These are phyloP conservation scores for Gasterosteus nipponicus DNA, from an alignment of 2,113 vertebrate species.

Conservation along the genomic window DNA sequence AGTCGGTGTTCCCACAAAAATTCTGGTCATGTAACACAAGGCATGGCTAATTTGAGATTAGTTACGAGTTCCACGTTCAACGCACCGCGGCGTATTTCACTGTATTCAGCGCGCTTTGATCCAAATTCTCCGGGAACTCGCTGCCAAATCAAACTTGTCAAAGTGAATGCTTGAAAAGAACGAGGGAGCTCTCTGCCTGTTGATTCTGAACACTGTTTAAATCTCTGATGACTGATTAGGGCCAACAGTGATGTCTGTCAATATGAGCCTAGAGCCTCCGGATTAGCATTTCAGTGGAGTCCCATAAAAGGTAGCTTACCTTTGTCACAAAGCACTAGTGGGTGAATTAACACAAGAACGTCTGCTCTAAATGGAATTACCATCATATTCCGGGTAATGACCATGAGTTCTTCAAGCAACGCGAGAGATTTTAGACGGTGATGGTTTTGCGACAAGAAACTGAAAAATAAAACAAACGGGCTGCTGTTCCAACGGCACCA, in stretches of 20 bases:
- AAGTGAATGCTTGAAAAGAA: conserved; percentile 31
- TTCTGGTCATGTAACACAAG: conserved; percentile 23
- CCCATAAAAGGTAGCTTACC: conserved; percentile 64
- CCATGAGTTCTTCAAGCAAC: conserved; percentile 54
- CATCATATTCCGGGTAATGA: conserved; percentile 58
- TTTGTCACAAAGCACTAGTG: conserved; percentile 62
- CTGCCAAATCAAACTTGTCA: conserved; percentile 56
- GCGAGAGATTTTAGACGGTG: conserved; percentile 23
- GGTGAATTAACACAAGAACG: conserved; percentile 48
- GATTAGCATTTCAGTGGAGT: conserved; percentile 65
- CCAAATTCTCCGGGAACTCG: conserved; percentile 34
- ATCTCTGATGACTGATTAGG: conserved; percentile 55
- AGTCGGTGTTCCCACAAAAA: conserved; percentile 5
- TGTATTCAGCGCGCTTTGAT: conserved; percentile 32
- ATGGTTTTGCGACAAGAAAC: conserved; percentile 36
- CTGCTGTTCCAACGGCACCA: conserved; percentile 15
- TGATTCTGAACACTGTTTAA: conserved; percentile 45
- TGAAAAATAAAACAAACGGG: conserved; percentile 27
- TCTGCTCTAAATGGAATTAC: conserved; percentile 46
- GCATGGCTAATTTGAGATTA: conserved; percentile 34
- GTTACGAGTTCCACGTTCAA: conserved; percentile 39
- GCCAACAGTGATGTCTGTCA: conserved; percentile 56
- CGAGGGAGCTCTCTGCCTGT: conserved; percentile 30
- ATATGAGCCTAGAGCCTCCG: conserved; percentile 48
- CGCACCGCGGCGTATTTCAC: conserved; percentile 4